These are phyloP conservation scores for Poecilia picta DNA, from an alignment of 2,797 vertebrate genomes.

Conservation along the genomic window DNA sequence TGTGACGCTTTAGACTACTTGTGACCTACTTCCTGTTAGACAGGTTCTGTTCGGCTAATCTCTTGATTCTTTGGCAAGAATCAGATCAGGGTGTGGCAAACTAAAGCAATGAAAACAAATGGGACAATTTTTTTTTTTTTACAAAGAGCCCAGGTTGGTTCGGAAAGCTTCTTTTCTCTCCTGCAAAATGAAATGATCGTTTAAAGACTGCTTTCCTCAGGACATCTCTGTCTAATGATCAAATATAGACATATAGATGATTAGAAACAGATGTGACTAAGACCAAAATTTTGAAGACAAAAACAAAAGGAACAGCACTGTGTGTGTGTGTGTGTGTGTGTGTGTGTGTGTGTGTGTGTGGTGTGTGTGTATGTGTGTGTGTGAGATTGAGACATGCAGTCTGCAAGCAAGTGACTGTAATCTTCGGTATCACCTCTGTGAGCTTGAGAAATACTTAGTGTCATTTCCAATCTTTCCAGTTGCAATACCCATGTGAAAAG, in stretches of 20 bases:
- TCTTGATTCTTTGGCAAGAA: neutral
- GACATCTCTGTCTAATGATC: neutral
- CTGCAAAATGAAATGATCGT: neutral
- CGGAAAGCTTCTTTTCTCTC: neutral
- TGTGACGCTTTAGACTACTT: neutral
- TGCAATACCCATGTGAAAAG: conserved; percentile 60
- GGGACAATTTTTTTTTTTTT: neutral
- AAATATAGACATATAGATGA: neutral
- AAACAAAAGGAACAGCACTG: neutral
- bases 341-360: neutral
- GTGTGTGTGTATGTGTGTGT: neutral
- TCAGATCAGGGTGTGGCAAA: neutral
- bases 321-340: neutral
- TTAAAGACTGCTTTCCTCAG: neutral
- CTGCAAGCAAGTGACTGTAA: conserved; percentile 14
- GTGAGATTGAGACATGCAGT: conserved; percentile 23
- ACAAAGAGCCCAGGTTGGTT: neutral
- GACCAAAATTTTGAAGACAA: neutral
- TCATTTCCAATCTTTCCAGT: conserved; percentile 60
- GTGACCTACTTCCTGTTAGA: neutral
- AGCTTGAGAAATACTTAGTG: conserved; percentile 65
- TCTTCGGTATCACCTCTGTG: conserved; percentile 53
- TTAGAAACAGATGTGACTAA: neutral
- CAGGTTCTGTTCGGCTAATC: neutral
- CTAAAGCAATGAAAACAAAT: too few relatives aligned